A percentile compares a stretch with the other conserved stretches of the same genome.
phyloP scores from a whole-genome alignment of 2,113 vertebrate genomes.

The Anhinga anhinga region DNA sequence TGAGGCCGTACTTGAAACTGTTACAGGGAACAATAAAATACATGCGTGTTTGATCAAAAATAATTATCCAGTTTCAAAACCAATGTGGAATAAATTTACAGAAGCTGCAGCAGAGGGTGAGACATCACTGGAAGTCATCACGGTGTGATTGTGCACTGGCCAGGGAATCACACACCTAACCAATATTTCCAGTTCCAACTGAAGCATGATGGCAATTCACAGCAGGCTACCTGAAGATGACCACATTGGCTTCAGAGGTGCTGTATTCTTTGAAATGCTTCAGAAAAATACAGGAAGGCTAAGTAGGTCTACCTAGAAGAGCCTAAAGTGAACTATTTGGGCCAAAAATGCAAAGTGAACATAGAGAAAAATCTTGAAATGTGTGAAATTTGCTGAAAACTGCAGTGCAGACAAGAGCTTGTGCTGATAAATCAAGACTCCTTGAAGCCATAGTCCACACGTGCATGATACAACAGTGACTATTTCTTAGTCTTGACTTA shows the following conservation, averaged over 20 bases:
- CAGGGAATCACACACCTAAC: not conserved
- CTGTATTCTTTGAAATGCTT: not conserved
- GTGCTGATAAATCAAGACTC: not conserved
- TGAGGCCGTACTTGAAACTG: not conserved
- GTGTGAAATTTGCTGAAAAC: not conserved
- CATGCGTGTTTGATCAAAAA: not conserved
- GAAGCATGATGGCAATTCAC: not conserved
- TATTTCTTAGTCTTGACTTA: not conserved
- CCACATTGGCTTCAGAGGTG: not conserved
- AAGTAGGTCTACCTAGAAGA: not conserved
- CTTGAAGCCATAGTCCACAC: not conserved
- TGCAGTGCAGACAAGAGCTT: not conserved
- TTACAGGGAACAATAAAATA: not conserved
- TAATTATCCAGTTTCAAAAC: not conserved
- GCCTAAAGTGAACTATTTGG: not conserved
- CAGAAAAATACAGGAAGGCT: not conserved
- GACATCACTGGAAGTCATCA: not conserved
- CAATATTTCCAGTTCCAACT: not conserved
- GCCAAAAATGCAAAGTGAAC: not conserved
- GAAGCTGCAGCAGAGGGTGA: not conserved
- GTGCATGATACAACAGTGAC: not conserved
- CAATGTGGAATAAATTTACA: not conserved
- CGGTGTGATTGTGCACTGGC: rapidly evolving
- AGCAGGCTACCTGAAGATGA: not conserved
- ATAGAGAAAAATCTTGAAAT: not conserved